Base-by-base conservation (phyloP, 2,113 vertebrate species). In the Elaphurus davidianus region DNA sequence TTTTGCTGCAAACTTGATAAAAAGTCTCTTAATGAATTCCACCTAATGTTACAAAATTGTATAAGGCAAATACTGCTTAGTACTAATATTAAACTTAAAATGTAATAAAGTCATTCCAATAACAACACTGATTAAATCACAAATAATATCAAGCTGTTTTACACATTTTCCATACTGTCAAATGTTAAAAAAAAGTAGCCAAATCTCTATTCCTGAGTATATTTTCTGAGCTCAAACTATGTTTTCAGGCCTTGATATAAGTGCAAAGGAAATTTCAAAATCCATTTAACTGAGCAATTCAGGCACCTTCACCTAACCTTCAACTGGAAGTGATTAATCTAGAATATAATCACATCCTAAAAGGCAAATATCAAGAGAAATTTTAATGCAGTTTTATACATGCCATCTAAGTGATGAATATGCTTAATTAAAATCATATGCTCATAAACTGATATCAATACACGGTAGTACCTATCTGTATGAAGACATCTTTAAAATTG, bases 231-330 rank as follows among this genome's bases (percentile, higher is more conserved):
- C 30, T 59, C 74, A 84, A 93, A 60, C 45, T 87, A 71, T 0
- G 92, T 23, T 47, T 87, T 93, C 67, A 94, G 64, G 60, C 21
- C 30, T 19, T 40, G 82, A 94, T 40, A 1, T 55, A 97, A 93
- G 13, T 57, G 30, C 55, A 95, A 97, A 90, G n/a, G 33, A 90
- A 94, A 97, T 83, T 90, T 91, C 84, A 94, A 95, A 97, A 94
- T 91, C 88, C 60, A 95, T 82, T 97, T 94, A 97, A 92, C 91
- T 95, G 30, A 60, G 43, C 52, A 92, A 60, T 2, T 96, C 33
- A 97, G 36, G 85, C 76, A 25, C 14, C 62, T 92, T 60, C 27
- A 93, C 55, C 33, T 96, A 95, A 96, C 62, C 27, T 94, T 97
- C 82, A 83, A 57, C 27, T 91, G 85, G 71, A 98, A 89, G 74